phyloP scores from a whole-genome alignment of 1,140 invertebrate species.

The Augochlora pura region DNA sequence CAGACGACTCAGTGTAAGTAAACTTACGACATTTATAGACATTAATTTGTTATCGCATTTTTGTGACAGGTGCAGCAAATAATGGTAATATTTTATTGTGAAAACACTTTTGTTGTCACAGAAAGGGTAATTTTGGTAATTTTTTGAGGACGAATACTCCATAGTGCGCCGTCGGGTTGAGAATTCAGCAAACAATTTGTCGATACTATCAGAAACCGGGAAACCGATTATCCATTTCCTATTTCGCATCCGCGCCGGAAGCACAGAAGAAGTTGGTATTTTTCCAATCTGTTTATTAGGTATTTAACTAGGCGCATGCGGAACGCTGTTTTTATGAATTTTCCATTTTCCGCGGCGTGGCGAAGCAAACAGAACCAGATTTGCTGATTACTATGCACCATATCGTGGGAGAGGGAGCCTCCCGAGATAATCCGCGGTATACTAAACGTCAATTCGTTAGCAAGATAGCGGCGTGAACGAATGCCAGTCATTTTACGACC shows the following conservation, averaged over 20 bases:
- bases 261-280: not conserved
- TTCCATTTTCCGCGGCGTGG: not conserved
- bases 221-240: not conserved
- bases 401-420: not conserved
- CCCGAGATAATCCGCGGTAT: not conserved
- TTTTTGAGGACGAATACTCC: too few species aligned
- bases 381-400: not conserved
- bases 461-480: not conserved
- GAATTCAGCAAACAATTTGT: not conserved
- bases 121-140: too few species aligned
- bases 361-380: not conserved
- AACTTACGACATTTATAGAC: too few species aligned
- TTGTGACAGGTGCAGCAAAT: too few species aligned
- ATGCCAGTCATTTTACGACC: not conserved
- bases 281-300: not conserved
- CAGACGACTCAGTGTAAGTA: too few species aligned
- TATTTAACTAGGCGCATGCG: not conserved
- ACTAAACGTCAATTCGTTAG: not conserved
- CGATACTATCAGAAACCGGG: not conserved
- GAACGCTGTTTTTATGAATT: not conserved
- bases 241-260: not conserved
- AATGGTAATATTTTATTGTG: too few species aligned
- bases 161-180: not conserved
- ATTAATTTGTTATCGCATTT: too few species aligned
- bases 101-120: too few species aligned